Conservation (phyloP, 2,797 vertebrate genomes). For the Ambastaia sidthimunki region DNA sequence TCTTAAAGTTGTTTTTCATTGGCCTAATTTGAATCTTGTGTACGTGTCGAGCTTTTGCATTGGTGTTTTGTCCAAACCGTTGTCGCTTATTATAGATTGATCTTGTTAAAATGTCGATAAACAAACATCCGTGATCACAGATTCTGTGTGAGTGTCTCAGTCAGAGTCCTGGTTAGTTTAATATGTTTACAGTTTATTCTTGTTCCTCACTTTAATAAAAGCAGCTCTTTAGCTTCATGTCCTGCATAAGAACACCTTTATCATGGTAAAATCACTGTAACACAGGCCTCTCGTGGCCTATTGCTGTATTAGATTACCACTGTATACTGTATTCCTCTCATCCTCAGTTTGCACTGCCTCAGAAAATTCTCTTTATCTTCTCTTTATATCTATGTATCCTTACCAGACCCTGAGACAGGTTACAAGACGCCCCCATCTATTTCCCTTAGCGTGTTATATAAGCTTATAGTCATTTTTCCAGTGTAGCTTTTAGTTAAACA, state of each 20-base stretch:
- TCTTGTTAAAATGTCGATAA: too few species aligned
- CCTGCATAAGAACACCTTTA: background rate
- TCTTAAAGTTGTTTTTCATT: conserved; percentile 41
- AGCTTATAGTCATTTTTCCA: background rate
- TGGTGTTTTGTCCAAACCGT: background rate
- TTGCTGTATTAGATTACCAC: conserved; percentile 83
- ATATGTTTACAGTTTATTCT: too few species aligned
- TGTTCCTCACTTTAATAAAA: too few species aligned
- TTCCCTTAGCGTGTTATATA: too few species aligned
- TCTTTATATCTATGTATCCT: background rate
- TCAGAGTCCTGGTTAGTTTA: background rate
- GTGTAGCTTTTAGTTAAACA: background rate
- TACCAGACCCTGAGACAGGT: conserved; percentile 1
- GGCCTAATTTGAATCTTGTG: conserved; percentile 36
- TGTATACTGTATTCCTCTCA: conserved; percentile 74
- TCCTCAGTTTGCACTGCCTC: conserved; percentile 71
- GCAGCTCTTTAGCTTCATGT: background rate
- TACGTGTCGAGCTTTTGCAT: background rate
- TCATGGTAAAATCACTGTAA: conserved; percentile 47
- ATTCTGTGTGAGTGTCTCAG: background rate
- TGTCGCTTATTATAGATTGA: background rate
- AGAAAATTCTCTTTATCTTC: conserved; percentile 20
- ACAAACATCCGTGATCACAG: background rate
- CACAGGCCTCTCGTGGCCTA: conserved; percentile 69
- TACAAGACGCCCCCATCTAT: background rate